phyloP scores from a whole-genome alignment of 2,113 vertebrate genomes.

The Gavialis gangeticus region DNA sequence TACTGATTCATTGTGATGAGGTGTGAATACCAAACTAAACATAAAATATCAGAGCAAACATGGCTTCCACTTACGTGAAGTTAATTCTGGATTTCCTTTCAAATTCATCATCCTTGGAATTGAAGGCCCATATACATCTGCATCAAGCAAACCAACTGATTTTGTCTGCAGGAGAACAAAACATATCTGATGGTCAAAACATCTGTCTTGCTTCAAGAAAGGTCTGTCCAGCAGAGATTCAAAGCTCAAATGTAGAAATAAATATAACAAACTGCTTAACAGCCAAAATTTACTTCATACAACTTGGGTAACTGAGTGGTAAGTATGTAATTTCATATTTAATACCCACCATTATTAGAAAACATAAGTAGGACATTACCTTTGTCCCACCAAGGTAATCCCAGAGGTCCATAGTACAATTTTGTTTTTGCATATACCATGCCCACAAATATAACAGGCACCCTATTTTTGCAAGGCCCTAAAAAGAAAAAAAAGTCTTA shows the following conservation, averaged over 20 bases:
- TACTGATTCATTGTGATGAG: neutral
- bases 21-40: neutral
- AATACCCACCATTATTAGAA: no score
- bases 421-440: no score
- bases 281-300: neutral
- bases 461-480: no score
- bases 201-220: neutral
- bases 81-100: conserved; percentile 92
- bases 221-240: neutral
- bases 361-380: no score
- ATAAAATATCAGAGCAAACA: conserved; percentile 7
- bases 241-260: neutral
- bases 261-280: conserved; percentile 15
- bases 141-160: conserved; percentile 92
- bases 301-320: neutral
- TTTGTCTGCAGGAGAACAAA: conserved; percentile 79
- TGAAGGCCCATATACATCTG: conserved; percentile 94
- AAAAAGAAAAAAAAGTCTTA: no score
- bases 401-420: no score
- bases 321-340: neutral
- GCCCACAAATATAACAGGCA: no score
- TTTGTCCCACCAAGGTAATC: no score
- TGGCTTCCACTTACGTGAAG: conserved; percentile 82
- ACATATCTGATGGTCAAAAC: neutral
- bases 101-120: conserved; percentile 97